Evolutionary conservation across 2,888 invertebrate genomes (phyloP).

Genomic region (Cantharis rufa): DNA sequence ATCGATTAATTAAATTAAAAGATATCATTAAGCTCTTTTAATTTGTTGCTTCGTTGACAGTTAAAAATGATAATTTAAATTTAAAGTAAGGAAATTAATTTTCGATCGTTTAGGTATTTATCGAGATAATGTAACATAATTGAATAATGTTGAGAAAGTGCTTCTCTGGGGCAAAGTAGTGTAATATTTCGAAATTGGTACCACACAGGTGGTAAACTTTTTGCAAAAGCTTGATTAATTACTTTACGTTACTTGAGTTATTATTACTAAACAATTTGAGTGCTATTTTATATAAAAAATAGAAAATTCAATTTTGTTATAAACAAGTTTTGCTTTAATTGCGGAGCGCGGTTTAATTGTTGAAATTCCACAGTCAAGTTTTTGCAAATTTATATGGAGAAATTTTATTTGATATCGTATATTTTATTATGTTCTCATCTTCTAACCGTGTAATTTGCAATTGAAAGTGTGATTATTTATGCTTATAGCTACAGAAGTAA

Average conservation of each 20-base stretch:
- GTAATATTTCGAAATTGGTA: constrained; percentile 19
- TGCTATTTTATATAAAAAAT: not conserved
- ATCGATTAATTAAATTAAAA: not conserved
- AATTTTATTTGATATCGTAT: not conserved
- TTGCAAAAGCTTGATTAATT: constrained; percentile 22
- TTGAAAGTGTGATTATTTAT: not conserved
- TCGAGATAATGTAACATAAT: not conserved
- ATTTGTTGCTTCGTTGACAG: not conserved
- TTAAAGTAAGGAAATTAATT: not conserved
- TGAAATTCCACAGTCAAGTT: constrained; percentile 15
- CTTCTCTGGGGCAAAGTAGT: constrained; percentile 5
- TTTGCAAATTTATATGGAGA: not conserved
- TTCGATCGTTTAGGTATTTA: not conserved
- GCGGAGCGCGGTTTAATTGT: constrained; percentile 6
- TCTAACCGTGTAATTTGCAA: not conserved
- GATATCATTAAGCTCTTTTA: not conserved
- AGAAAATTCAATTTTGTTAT: constrained; percentile 18
- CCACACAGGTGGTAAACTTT: constrained; percentile 19
- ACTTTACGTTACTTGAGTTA: constrained; percentile 15
- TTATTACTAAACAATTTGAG: constrained; percentile 20
- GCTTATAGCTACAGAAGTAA: not conserved
- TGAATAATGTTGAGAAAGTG: constrained; percentile 12
- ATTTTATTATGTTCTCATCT: not conserved
- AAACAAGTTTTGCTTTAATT: constrained; percentile 19
- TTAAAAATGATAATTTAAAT: not conserved